Evolutionary conservation across 2,888 invertebrate genomes (phyloP).

Genomic region (Hololepta plana): DNA sequence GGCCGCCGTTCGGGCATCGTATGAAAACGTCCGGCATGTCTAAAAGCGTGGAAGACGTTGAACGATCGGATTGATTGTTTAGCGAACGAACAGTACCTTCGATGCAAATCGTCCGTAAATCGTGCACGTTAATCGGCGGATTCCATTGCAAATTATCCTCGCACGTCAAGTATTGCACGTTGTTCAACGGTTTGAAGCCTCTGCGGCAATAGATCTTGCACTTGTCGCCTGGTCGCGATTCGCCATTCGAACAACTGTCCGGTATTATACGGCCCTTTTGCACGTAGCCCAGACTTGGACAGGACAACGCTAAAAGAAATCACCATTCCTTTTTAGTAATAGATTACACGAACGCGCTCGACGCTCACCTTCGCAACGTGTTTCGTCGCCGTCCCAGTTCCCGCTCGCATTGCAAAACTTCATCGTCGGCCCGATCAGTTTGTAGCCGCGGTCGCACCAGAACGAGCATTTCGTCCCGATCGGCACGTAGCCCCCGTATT

Average conservation of each 20-base stretch:
- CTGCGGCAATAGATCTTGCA: constrained; percentile 30
- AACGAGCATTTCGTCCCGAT: constrained; percentile 29
- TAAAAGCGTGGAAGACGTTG: constrained; percentile 11
- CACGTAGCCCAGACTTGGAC: constrained; percentile 29
- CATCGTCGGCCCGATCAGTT: constrained; percentile 31
- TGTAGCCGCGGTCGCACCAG: constrained; percentile 34
- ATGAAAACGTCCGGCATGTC: constrained; percentile 35
- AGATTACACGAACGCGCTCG: neutral
- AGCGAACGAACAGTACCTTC: constrained; percentile 9
- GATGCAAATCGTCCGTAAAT: constrained; percentile 9
- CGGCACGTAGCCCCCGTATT: constrained; percentile 13
- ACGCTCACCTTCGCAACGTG: constrained; percentile 33
- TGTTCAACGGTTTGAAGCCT: constrained; percentile 25
- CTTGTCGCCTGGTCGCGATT: constrained; percentile 27
- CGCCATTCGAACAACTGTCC: constrained; percentile 29
- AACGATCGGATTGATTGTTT: neutral
- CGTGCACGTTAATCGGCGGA: constrained; percentile 11
- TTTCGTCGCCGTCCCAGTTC: constrained; percentile 30
- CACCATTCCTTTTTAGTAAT: constrained; percentile 3
- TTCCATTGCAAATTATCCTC: constrained; percentile 17
- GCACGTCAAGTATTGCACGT: constrained; percentile 15
- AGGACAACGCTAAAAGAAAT: constrained; percentile 24
- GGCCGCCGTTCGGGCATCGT: constrained; percentile 36
- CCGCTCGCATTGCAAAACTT: constrained; percentile 32
- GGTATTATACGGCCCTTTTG: constrained; percentile 33